A percentile compares a stretch with the other conserved stretches of the same genome.
phyloP scores from a whole-genome alignment of 2,888 invertebrate genomes.

The Lordiphosa fenestrarum region DNA sequence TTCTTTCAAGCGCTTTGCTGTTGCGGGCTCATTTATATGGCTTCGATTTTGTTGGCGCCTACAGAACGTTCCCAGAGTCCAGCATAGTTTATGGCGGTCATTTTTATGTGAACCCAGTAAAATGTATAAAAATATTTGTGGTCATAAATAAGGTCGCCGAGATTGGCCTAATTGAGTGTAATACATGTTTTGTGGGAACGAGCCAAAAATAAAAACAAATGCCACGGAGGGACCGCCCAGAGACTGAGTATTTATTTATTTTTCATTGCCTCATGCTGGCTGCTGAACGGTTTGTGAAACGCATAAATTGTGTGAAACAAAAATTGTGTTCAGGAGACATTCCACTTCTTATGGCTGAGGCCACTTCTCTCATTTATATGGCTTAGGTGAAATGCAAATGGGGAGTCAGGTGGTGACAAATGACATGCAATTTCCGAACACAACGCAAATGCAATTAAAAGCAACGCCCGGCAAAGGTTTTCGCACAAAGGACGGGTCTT shows the following conservation, averaged over 20 bases:
- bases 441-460: constrained; percentile 65
- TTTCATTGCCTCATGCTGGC: constrained; percentile 46
- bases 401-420: constrained; percentile 59
- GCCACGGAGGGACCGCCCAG: constrained; percentile 13
- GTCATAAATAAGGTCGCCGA: constrained; percentile 58
- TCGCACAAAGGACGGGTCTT: constrained; percentile 22
- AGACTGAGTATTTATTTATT: constrained; percentile 38
- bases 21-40: constrained; percentile 60
- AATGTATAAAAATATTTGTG: constrained; percentile 63
- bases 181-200: constrained; percentile 36
- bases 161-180: constrained; percentile 68
- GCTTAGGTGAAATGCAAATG: constrained; percentile 69
- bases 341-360: not conserved
- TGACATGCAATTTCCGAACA: constrained; percentile 66
- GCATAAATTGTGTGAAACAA: constrained; percentile 39
- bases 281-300: constrained; percentile 50
- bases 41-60: constrained; percentile 63
- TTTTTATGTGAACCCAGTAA: constrained; percentile 41
- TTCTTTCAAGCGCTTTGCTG: constrained; percentile 7
- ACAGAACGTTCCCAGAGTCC: constrained; percentile 21
- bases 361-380: constrained; percentile 60
- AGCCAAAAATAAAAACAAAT: constrained; percentile 1
- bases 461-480: constrained; percentile 13
- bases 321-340: not conserved
- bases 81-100: constrained; percentile 55